Conservation (phyloP, 2,113 vertebrate species). For the Macrotis lagotis region DNA sequence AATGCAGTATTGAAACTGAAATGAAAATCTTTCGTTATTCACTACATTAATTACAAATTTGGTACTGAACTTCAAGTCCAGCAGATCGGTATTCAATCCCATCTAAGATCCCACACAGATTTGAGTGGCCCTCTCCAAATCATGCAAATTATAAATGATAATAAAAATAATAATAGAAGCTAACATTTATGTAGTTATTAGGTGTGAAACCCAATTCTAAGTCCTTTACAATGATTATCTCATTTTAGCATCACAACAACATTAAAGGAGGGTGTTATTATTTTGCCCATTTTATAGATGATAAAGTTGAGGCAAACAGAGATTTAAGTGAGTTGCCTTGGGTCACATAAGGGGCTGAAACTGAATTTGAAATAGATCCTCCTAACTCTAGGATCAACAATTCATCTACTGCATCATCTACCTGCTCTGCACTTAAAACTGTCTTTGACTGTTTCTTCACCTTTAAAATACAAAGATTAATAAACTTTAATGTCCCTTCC, state of each 20-base stretch:
- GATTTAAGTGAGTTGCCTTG: neutral
- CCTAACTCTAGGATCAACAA: neutral
- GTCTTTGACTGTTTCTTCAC: neutral
- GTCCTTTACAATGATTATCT: neutral
- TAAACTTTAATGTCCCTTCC: neutral
- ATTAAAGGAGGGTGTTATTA: neutral
- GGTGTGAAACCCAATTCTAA: neutral
- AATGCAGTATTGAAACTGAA: neutral
- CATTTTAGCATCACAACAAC: neutral
- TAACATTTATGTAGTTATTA: neutral
- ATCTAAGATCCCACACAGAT: conserved; percentile 20
- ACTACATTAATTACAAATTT: neutral
- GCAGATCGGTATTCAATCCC: neutral
- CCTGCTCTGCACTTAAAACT: neutral
- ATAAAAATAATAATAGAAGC: neutral
- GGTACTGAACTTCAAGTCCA: neutral
- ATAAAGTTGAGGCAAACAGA: neutral
- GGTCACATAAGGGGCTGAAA: neutral
- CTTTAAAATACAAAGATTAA: neutral
- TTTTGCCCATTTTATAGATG: neutral
- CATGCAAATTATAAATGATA: neutral
- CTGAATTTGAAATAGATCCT: neutral
- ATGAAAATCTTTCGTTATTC: neutral
- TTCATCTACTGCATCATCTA: neutral
- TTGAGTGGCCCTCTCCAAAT: neutral